A percentile compares a stretch with the other conserved stretches of the same genome.
These are phyloP conservation scores for Clarias gariepinus DNA, from an alignment of 2,113 vertebrate genomes.

Conservation along the genomic window DNA sequence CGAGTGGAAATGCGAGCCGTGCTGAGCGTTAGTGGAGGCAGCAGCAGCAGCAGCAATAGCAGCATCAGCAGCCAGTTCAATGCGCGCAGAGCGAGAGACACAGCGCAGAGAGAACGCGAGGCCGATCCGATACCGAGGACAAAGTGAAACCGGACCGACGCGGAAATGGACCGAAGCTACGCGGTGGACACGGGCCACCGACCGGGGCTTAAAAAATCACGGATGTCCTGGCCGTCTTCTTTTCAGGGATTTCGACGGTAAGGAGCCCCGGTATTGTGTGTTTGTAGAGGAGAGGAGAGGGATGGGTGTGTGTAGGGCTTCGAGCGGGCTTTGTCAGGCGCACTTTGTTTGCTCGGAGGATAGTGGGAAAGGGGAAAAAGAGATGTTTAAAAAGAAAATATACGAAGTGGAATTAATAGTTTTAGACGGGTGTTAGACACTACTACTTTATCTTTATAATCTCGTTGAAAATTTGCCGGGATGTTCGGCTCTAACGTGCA, in stretches of 20 bases:
- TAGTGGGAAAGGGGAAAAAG: background rate
- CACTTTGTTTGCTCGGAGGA: constrained; percentile 45
- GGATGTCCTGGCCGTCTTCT: constrained; percentile 58
- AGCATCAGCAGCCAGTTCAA: constrained; percentile 42
- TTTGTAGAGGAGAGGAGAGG: background rate
- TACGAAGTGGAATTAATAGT: background rate
- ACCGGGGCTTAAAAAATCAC: constrained; percentile 57
- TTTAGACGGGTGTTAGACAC: background rate
- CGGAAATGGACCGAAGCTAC: constrained; percentile 54
- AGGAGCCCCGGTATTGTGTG: constrained; percentile 24
- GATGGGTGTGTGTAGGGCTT: constrained; percentile 34
- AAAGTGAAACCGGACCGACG: constrained; percentile 31
- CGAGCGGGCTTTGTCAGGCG: constrained; percentile 27
- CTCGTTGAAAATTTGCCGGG: background rate
- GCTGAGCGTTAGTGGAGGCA: constrained; percentile 25
- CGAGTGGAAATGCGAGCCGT: constrained; percentile 18
- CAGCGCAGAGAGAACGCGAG: constrained; percentile 11
- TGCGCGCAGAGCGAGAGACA: constrained; percentile 12
- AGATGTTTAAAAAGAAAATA: background rate
- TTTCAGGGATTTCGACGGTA: constrained; percentile 59
- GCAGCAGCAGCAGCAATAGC: constrained; percentile 36
- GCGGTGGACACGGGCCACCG: constrained; percentile 57
- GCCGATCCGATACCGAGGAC: constrained; percentile 35
- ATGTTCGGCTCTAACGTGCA: background rate
- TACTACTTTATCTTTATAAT: background rate